A percentile compares a stretch with the other conserved stretches of the same genome.
Conservation (phyloP, 1,140 invertebrate species). For the Drosophila kohkoa region DNA sequence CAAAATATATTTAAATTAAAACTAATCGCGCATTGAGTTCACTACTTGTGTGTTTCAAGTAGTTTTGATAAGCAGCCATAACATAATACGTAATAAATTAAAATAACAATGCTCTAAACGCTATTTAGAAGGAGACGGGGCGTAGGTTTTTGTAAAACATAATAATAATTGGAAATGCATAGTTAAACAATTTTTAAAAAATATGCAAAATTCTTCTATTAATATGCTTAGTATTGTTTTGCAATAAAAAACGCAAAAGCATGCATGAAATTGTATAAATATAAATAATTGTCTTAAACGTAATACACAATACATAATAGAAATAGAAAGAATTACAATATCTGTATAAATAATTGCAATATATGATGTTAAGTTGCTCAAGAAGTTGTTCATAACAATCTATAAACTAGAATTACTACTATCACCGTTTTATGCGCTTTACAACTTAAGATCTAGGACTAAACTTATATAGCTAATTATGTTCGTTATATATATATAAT, state of each 20-base stretch:
- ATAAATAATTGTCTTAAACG: slow-evolving; percentile 29
- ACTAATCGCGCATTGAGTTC: slow-evolving; percentile 63
- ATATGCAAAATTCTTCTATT: slow-evolving; percentile 48
- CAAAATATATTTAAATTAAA: slow-evolving; percentile 53
- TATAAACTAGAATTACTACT: slow-evolving; percentile 75
- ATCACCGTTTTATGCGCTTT: slow-evolving; percentile 68
- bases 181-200: slow-evolving; percentile 44
- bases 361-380: slow-evolving; percentile 48
- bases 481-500: slow-evolving; percentile 6
- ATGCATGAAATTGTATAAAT: slow-evolving; percentile 29
- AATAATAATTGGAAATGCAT: slow-evolving; percentile 52
- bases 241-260: slow-evolving; percentile 7
- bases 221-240: slow-evolving; percentile 13
- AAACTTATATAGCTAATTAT: slow-evolving; percentile 18
- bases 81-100: slow-evolving; percentile 77
- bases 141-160: slow-evolving; percentile 53
- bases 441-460: slow-evolving; percentile 45
- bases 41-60: slow-evolving; percentile 48
- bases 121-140: slow-evolving; percentile 25
- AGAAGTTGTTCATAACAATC: slow-evolving; percentile 76
- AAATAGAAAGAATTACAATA: slow-evolving; percentile 37
- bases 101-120: slow-evolving; percentile 71
- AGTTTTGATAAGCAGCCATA: slow-evolving; percentile 70
- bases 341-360: slow-evolving; percentile 31
- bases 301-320: slow-evolving; percentile 4